phyloP scores from a whole-genome alignment of 2,888 invertebrate species.

The Philereme vetulata region DNA sequence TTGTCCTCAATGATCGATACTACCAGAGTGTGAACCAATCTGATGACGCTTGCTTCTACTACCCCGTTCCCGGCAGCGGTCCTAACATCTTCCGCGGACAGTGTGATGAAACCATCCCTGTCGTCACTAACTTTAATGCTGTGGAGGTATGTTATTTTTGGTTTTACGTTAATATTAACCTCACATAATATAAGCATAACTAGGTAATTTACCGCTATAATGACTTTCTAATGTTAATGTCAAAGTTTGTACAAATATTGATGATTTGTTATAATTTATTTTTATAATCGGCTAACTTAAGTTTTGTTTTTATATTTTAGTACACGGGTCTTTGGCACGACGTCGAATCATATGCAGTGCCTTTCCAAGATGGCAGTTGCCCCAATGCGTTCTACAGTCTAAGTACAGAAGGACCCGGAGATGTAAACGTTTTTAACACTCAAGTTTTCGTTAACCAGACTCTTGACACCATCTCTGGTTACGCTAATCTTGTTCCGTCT shows the following conservation, averaged over 20 bases:
- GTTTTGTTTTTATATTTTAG: constrained; percentile 38
- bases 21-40: constrained; percentile 44
- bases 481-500: constrained; percentile 67
- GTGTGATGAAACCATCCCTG: constrained; percentile 58
- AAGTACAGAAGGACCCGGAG: constrained; percentile 45
- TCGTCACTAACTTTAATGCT: constrained; percentile 56
- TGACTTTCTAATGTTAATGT: no score
- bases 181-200: no score
- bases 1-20: constrained; percentile 47
- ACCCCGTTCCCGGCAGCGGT: constrained; percentile 45
- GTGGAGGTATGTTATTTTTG: constrained; percentile 47
- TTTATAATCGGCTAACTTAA: no score
- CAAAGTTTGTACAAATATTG: no score
- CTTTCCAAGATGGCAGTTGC: constrained; percentile 51
- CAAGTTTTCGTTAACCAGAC: constrained; percentile 68
- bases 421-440: constrained; percentile 54
- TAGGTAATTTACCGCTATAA: no score
- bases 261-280: no score
- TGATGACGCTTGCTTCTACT: constrained; percentile 61
- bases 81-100: constrained; percentile 60
- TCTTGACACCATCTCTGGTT: constrained; percentile 76
- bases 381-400: constrained; percentile 69
- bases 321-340: constrained; percentile 52
- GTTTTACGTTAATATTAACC: no score
- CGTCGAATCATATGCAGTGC: constrained; percentile 48